Conservation (phyloP, 2,113 vertebrate genomes). For the Ia io region DNA sequence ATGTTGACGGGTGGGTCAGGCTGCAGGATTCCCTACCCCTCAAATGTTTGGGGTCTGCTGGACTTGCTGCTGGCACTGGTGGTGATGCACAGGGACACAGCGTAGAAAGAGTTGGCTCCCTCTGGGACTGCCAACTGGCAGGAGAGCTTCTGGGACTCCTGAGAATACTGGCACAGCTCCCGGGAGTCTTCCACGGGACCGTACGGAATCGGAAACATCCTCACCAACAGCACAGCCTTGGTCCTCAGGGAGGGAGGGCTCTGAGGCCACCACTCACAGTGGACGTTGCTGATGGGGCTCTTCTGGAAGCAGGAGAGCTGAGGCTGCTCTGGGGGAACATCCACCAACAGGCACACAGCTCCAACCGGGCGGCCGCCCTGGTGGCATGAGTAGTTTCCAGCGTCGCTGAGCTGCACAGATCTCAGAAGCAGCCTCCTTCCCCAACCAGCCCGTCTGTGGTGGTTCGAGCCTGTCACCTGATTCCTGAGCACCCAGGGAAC, state of each 20-base stretch:
- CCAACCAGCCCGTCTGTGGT: rapidly evolving
- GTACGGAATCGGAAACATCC: conserved; percentile 27
- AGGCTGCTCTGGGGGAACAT: conserved; percentile 73
- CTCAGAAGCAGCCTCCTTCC: conserved; percentile 35
- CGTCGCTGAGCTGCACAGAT: not conserved
- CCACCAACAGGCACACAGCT: conserved; percentile 74
- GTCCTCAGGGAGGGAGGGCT: conserved; percentile 12
- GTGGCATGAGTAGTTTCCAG: conserved; percentile 76
- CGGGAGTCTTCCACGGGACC: rapidly evolving
- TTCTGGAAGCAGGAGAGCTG: conserved; percentile 73
- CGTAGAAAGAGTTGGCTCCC: not conserved
- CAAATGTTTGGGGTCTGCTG: conserved; percentile 44
- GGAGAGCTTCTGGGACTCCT: conserved; percentile 52
- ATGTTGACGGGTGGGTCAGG: conserved; percentile 79
- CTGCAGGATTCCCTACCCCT: conserved; percentile 55
- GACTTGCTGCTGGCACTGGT: not conserved
- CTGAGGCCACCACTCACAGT: conserved; percentile 78
- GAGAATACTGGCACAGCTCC: conserved; percentile 73
- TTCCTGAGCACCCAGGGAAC: conserved; percentile 65
- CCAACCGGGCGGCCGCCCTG: rapidly evolving
- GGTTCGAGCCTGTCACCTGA: rapidly evolving
- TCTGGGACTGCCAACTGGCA: conserved; percentile 71
- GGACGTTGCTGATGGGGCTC: conserved; percentile 60
- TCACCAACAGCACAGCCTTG: conserved; percentile 64
- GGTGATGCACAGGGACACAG: conserved; percentile 65